Evolutionary conservation across 2,113 vertebrate species (phyloP).

Genomic region (Rhinichthys klamathensis): DNA sequence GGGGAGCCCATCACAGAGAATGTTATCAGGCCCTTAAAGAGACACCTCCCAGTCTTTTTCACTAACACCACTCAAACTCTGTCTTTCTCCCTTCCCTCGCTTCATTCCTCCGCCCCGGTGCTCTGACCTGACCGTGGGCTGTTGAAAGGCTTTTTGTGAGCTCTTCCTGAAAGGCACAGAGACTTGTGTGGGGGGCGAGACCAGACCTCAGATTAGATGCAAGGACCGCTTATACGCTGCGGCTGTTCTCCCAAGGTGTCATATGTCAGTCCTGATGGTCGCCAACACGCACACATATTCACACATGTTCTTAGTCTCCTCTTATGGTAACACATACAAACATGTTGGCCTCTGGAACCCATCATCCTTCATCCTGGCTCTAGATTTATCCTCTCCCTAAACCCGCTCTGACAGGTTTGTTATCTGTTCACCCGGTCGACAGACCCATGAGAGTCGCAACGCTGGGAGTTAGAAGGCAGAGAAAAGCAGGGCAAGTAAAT

Average conservation of each 20-base stretch:
- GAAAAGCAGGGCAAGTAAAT: conserved; percentile 87
- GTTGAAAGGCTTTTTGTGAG: conserved; percentile 76
- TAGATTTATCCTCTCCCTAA: conserved; percentile 84
- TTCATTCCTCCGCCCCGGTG: conserved; percentile 66
- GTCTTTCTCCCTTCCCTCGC: conserved; percentile 53
- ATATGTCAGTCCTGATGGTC: conserved; percentile 70
- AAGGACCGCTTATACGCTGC: conserved; percentile 75
- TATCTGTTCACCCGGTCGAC: conserved; percentile 86
- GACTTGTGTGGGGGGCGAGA: conserved; percentile 64
- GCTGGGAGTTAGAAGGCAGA: conserved; percentile 77
- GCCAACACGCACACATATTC: conserved; percentile 13
- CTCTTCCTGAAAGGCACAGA: conserved; percentile 42
- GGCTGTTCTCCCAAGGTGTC: conserved; percentile 79
- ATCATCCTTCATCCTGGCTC: conserved; percentile 81
- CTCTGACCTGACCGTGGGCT: conserved; percentile 68
- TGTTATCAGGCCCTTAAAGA: conserved; percentile 81
- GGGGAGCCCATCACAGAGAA: conserved; percentile 77
- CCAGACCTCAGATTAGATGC: conserved; percentile 84
- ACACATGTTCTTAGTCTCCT: conserved; percentile 3
- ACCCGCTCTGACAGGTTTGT: conserved; percentile 88
- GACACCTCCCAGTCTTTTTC: conserved; percentile 58
- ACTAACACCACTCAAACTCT: conserved; percentile 32
- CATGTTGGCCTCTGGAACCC: conserved; percentile 72
- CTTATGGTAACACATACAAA: conserved; percentile 47
- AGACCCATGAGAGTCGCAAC: conserved; percentile 82